These are phyloP conservation scores for Pasiphila rectangulata DNA, from an alignment of 2,888 invertebrate genomes.

Conservation along the genomic window DNA sequence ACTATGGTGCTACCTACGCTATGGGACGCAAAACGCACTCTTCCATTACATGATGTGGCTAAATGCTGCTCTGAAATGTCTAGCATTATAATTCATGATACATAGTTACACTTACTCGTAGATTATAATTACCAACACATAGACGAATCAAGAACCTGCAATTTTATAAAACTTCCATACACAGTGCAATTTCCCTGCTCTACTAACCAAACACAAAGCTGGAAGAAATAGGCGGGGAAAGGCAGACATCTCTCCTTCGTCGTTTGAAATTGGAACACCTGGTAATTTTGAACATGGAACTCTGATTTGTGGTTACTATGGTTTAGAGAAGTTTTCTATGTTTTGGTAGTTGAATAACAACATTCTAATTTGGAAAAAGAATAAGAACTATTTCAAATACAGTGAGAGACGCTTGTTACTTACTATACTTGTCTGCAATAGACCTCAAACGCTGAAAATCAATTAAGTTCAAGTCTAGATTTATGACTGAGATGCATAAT, in stretches of 20 bases:
- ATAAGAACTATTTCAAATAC: too few relatives aligned
- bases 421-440: neutral
- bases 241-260: conserved; percentile 3
- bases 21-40: too few relatives aligned
- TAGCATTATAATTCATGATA: too few relatives aligned
- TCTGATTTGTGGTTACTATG: conserved; percentile 9
- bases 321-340: neutral
- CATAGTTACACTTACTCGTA: conserved; percentile 6
- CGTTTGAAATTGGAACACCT: conserved; percentile 10
- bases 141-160: conserved; percentile 3
- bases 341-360: too few relatives aligned
- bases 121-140: conserved; percentile 11
- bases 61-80: too few relatives aligned
- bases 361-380: too few relatives aligned
- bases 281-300: conserved; percentile 6
- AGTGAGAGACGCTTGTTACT: too few relatives aligned
- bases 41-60: too few relatives aligned
- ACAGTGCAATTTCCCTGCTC: conserved; percentile 7
- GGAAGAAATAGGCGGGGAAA: conserved; percentile 12
- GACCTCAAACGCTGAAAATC: neutral
- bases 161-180: too few relatives aligned
- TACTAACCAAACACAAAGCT: conserved; percentile 10
- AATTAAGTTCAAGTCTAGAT: neutral
- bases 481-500: conserved; percentile 7
- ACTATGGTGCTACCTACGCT: too few relatives aligned